Evolutionary conservation across 2,797 vertebrate species (phyloP), one percentile per base, ranked within the genome.

Genomic region (Carcharodon carcharias): DNA sequence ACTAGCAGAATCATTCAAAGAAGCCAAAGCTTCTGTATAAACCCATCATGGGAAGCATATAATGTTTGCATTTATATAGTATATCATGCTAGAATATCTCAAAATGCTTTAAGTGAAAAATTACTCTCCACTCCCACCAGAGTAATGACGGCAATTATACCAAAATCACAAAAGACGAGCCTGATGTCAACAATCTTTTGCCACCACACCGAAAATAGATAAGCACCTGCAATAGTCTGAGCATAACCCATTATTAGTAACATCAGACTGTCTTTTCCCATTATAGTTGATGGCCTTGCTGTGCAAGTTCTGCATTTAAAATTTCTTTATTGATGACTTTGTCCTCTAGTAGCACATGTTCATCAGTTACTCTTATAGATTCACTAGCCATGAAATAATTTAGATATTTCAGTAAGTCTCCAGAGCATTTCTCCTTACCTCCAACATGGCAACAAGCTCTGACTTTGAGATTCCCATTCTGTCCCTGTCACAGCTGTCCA

Each of bases 401-500:
- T 61, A 61, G 88, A 91, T 61, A 61, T 91, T 91, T 91, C 56
- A 45, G 45, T 40, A 23, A 91, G 31, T 56, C 26, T 61, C 31
- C 45, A 50, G 4, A 31, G 26, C 26, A 50, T 35, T 61, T 96
- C 97, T 96, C 97, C 97, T 95, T 97, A 99, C 99, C 99, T 99
- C 99, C 97, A 99, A 97, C 99, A 99, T 99, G 93, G 99, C 99
- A 96, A 99, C 99, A 96, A 99, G 98, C 97, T 99, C 99, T 4
- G 99, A 99, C 96, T 99, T 99, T 3, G 99, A 99, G 97, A 99
- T 99, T 96, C 99, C 99, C 98, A 99, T 99, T 97, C 99, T 98
- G 97, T 99, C 99, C 54, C 99, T 98, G 97, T 99, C 99, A 88
- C 99, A 99, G 97, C 99, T 99, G 98, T 99, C 99, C 14, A 99